Conservation (phyloP, 2,113 vertebrate genomes). For the Chunga burmeisteri region DNA sequence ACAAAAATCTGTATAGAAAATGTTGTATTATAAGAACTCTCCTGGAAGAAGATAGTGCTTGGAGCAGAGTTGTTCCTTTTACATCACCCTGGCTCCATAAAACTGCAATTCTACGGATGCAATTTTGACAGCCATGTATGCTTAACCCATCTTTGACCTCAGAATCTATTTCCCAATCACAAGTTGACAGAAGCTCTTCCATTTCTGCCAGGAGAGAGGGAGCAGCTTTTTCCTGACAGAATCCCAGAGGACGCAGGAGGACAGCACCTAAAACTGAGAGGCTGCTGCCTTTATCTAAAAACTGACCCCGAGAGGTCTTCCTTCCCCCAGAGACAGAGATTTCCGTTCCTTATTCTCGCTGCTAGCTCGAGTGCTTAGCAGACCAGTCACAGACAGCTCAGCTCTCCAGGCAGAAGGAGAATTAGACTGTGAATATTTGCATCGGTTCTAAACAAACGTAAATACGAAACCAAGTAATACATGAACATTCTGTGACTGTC, state of each 20-base stretch:
- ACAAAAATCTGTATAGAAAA: neutral
- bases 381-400: neutral
- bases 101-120: too few species aligned
- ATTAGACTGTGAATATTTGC: neutral
- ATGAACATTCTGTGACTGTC: neutral
- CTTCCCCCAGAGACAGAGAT: neutral
- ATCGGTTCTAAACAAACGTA: neutral
- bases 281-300: neutral
- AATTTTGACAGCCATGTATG: fast-evolving
- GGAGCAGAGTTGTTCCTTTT: neutral
- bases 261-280: neutral
- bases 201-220: neutral
- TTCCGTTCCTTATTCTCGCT: too few species aligned
- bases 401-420: neutral
- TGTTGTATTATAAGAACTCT: neutral
- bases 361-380: neutral
- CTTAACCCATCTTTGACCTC: neutral
- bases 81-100: neutral
- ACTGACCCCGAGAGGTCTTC: neutral
- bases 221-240: neutral
- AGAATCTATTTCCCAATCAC: neutral
- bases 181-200: neutral
- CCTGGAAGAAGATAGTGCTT: neutral
- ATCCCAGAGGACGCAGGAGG: neutral
- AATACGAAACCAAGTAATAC: neutral